Evolutionary conservation across 2,113 vertebrate species (phyloP).

Genomic region (Anarrhichthys ocellatus): DNA sequence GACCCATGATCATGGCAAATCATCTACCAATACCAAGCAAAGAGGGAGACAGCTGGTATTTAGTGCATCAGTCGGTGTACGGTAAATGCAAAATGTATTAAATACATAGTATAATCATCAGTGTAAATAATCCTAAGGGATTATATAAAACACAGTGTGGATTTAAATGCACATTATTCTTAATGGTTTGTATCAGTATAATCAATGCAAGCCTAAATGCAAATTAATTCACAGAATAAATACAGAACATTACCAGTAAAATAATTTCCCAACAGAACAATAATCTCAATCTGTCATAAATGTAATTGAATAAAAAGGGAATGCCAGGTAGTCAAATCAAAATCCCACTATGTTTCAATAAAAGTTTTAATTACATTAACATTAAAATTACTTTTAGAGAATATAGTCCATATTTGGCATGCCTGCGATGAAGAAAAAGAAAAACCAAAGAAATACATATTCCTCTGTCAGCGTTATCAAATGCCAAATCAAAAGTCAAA

Average conservation of each 20-base stretch:
- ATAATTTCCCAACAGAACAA: neutral
- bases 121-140: neutral
- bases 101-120: neutral
- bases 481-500: conserved; percentile 39
- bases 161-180: neutral
- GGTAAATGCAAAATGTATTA: neutral
- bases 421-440: neutral
- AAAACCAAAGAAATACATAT: neutral
- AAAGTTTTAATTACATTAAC: neutral
- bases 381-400: neutral
- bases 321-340: neutral
- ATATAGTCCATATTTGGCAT: too few relatives aligned
- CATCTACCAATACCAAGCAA: neutral
- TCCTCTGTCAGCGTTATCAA: conserved; percentile 2
- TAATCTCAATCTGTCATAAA: neutral
- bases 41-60: neutral
- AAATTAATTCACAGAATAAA: neutral
- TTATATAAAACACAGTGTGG: neutral
- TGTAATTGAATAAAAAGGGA: neutral
- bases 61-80: neutral
- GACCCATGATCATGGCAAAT: neutral
- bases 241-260: neutral
- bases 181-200: neutral
- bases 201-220: neutral
- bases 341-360: neutral